These are phyloP conservation scores for Perizoma affinitatum DNA, from an alignment of 2,888 invertebrate genomes.

Conservation along the genomic window DNA sequence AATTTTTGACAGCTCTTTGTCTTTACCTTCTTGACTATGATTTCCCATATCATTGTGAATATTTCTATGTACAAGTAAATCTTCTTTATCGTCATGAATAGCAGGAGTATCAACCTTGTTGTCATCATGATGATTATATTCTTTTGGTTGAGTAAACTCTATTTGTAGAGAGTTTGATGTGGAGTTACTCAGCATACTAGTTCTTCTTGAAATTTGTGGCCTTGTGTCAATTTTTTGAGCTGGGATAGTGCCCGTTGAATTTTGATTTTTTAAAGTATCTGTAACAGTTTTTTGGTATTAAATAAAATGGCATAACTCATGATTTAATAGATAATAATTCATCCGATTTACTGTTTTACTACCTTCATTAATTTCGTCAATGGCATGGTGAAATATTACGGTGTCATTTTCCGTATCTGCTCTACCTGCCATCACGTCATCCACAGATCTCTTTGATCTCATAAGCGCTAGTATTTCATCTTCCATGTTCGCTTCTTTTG, in stretches of 20 bases:
- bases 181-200: constrained; percentile 44
- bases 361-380: constrained; percentile 74
- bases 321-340: neutral
- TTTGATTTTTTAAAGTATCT: constrained; percentile 65
- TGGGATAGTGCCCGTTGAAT: constrained; percentile 59
- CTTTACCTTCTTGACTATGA: constrained; percentile 56
- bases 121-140: constrained; percentile 57
- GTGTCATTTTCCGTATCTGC: constrained; percentile 48
- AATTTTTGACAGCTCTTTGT: constrained; percentile 66
- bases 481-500: constrained; percentile 31
- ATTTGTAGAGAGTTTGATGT: constrained; percentile 60
- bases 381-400: constrained; percentile 56
- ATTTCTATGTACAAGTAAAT: constrained; percentile 47
- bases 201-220: constrained; percentile 51
- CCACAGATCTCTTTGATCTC: constrained; percentile 58
- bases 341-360: constrained; percentile 6
- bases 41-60: constrained; percentile 55
- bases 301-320: neutral
- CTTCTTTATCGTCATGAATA: constrained; percentile 49
- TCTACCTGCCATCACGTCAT: constrained; percentile 15
- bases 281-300: constrained; percentile 9
- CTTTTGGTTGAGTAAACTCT: constrained; percentile 57
- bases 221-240: constrained; percentile 54
- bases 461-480: constrained; percentile 40
- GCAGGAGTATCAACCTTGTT: constrained; percentile 65